These are phyloP conservation scores for Cephus nigrinus DNA, from an alignment of 2,888 invertebrate genomes.

Conservation along the genomic window DNA sequence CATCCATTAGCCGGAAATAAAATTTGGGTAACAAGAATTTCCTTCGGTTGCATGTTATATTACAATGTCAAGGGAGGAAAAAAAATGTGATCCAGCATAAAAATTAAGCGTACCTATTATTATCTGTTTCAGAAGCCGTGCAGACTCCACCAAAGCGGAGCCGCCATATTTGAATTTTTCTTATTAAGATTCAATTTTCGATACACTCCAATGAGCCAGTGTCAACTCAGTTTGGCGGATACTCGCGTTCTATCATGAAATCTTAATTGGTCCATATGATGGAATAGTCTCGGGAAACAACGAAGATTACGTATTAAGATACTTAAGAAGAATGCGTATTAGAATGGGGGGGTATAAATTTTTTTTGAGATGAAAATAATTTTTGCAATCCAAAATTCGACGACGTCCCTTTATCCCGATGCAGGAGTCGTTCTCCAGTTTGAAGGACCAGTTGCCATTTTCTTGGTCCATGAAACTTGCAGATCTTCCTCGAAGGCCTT, in stretches of 20 bases:
- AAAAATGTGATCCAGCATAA: neutral
- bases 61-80: neutral
- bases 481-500: slow-evolving; percentile 29
- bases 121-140: neutral
- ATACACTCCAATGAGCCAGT: slow-evolving; percentile 34
- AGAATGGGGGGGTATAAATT: too few relatives aligned
- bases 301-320: neutral
- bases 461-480: slow-evolving; percentile 53
- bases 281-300: neutral
- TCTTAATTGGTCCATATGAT: neutral
- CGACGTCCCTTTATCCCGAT: neutral
- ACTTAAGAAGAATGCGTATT: neutral
- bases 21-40: neutral
- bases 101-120: neutral
- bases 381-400: neutral
- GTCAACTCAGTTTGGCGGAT: neutral
- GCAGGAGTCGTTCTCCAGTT: neutral
- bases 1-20: neutral
- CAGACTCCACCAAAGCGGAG: neutral
- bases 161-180: neutral
- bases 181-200: slow-evolving; percentile 58
- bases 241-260: neutral
- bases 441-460: slow-evolving; percentile 43
- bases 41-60: neutral
- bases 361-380: neutral